Conservation (phyloP, 2,888 invertebrate species). For the Baronia brevicornis region DNA sequence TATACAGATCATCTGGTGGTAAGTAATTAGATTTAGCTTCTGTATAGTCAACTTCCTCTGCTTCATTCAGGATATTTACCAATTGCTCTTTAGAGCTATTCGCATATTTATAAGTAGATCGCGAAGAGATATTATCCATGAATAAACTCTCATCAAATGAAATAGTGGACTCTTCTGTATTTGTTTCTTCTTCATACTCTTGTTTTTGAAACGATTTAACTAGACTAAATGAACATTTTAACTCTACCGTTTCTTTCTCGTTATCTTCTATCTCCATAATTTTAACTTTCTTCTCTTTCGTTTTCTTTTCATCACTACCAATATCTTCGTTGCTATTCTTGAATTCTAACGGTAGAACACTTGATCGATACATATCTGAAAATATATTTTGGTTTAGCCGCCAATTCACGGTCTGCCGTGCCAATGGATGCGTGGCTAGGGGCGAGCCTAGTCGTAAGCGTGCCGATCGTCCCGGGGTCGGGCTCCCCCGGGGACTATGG, state of each 20-base stretch:
- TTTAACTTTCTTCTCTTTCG: slow-evolving; percentile 8
- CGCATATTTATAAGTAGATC: neutral
- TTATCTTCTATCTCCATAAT: slow-evolving; percentile 15
- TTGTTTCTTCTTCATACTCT: neutral
- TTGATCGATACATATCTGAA: too few species aligned
- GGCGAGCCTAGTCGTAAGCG: too few species aligned
- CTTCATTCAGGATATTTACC: neutral
- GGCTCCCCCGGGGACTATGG: too few species aligned
- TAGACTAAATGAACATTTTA: neutral
- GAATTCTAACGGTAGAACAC: too few species aligned
- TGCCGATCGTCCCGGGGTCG: too few species aligned
- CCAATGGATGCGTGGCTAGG: too few species aligned
- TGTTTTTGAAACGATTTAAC: slow-evolving; percentile 8
- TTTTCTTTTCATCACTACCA: too few species aligned
- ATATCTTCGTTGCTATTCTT: too few species aligned
- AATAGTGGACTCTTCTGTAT: slow-evolving; percentile 5
- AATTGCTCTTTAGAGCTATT: slow-evolving; percentile 2
- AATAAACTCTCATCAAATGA: too few species aligned
- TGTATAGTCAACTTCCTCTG: slow-evolving; percentile 17
- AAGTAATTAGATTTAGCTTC: slow-evolving; percentile 26
- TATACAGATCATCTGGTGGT: slow-evolving; percentile 36
- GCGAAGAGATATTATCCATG: slow-evolving; percentile 6
- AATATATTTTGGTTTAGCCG: too few species aligned
- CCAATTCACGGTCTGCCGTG: too few species aligned
- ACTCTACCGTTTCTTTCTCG: too few species aligned